A percentile compares a stretch with the other conserved stretches of the same genome.
These are phyloP conservation scores for Orthosia gothica DNA, from an alignment of 2,888 invertebrate genomes.

Conservation along the genomic window DNA sequence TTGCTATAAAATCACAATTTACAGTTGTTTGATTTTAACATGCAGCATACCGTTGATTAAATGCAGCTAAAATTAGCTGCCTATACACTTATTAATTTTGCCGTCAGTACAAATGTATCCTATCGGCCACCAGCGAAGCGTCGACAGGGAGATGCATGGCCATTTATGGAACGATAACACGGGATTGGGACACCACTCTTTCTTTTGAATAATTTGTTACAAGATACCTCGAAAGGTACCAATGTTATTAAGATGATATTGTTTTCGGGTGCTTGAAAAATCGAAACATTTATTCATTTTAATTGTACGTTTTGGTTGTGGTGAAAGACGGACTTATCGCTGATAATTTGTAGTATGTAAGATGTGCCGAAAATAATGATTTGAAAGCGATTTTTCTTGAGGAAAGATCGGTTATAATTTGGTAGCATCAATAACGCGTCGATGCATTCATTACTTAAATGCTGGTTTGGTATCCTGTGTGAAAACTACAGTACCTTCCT, in stretches of 20 bases:
- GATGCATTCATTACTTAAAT: slow-evolving; percentile 6
- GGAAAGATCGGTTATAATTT: slow-evolving; percentile 22
- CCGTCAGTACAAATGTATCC: slow-evolving; percentile 34
- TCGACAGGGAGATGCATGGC: slow-evolving; percentile 55
- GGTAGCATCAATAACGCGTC: not conserved
- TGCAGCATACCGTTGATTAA: slow-evolving; percentile 1
- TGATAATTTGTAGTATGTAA: slow-evolving; percentile 39
- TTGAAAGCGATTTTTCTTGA: slow-evolving; percentile 35
- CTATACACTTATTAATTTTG: slow-evolving; percentile 11
- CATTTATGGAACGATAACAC: slow-evolving; percentile 56
- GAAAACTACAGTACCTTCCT: not conserved
- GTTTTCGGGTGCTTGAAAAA: slow-evolving; percentile 51
- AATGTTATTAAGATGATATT: slow-evolving; percentile 53
- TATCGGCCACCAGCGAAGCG: slow-evolving; percentile 64
- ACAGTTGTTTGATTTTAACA: not conserved
- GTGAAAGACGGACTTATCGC: slow-evolving; percentile 46
- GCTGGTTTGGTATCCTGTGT: not conserved
- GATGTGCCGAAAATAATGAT: not conserved
- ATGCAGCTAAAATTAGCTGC: slow-evolving; percentile 5
- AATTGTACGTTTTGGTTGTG: slow-evolving; percentile 42
- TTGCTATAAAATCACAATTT: too few relatives aligned
- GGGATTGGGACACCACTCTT: slow-evolving; percentile 51
- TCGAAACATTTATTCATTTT: slow-evolving; percentile 50
- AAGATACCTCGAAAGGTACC: slow-evolving; percentile 50
- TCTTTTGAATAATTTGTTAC: slow-evolving; percentile 65